Evolutionary conservation across 2,113 vertebrate species (phyloP), one percentile per base, ranked within the genome.

Genomic region (Parus major): DNA sequence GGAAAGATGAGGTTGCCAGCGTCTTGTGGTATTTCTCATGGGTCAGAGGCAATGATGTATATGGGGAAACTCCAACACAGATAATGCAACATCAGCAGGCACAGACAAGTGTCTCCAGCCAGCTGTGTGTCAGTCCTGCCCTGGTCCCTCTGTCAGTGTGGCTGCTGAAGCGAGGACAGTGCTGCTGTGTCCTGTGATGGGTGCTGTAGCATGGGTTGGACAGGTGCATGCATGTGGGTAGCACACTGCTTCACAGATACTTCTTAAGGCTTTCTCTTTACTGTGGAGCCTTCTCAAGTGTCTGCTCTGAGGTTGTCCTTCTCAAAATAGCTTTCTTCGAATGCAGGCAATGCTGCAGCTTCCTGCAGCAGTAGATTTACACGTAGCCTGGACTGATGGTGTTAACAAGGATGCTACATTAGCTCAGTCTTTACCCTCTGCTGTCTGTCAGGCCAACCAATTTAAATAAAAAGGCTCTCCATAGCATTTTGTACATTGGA

Each of bases 101-200:
- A 13, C 0, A 4, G 63, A 12, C 0, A 0, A 21, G 21, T 55
- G 24, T 41, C 76, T 86, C 35, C 52, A 82, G n/a, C 56, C 75
- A 69, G n/a, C 11, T 42, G 24, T 42, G 46, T 3, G 3, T 63
- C 79, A 39, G 0, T 22, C 47, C 59, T 64, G 55, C 75, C 63
- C n/a, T 1, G 0, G 12, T 72, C 15, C 46, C 18, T 33, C 56
- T 4, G 0, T 23, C 60, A 25, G 20, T 7, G 56, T 0, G 4
- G 69, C 69, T 94, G 77, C 47, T 50, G 68, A 39, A 66, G 42
- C 0, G 0, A 53, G n/a, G 42, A 24, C 47, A 27, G 0, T 28
- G 35, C 5, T 42, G 35, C 59, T 81, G 20, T 14, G 10, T 46
- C 24, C 13, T 80, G 39, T 18, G 49, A 17, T 18, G 36, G 63